These are phyloP conservation scores for Malaclemys terrapin DNA, from an alignment of 2,113 vertebrate genomes.

Conservation along the genomic window DNA sequence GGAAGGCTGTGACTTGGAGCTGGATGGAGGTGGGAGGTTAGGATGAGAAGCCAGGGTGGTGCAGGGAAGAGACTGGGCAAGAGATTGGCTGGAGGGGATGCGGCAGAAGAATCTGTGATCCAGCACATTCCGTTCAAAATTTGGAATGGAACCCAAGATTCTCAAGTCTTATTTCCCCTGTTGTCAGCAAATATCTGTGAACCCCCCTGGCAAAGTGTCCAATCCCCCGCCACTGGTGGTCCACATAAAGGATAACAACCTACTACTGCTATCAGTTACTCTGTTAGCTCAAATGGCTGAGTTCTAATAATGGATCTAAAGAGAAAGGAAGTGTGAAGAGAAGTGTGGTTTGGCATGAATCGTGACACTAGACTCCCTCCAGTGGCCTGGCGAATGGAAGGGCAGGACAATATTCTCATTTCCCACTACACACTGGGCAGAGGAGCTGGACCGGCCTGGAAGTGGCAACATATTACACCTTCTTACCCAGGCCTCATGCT, in stretches of 20 bases:
- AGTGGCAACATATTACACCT: not conserved
- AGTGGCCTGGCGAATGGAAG: no score
- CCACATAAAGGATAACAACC: no score
- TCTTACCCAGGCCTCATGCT: not conserved
- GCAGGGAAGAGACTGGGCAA: not conserved
- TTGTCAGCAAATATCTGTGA: not conserved
- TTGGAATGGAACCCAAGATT: not conserved
- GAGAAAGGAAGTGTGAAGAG: no score
- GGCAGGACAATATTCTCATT: no score
- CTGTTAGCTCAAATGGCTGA: no score
- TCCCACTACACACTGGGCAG: not conserved
- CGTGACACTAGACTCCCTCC: no score
- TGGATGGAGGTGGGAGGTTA: not conserved
- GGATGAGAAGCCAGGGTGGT: not conserved
- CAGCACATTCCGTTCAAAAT: not conserved
- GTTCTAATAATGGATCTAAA: no score
- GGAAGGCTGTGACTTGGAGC: not conserved
- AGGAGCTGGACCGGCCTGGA: not conserved
- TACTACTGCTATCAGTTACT: no score
- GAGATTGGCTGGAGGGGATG: not conserved
- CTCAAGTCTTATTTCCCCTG: not conserved
- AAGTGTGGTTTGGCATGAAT: no score
- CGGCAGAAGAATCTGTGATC: not conserved
- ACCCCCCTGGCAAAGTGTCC: not conserved
- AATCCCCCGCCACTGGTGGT: not conserved